These are phyloP conservation scores for Falco biarmicus DNA, from an alignment of 2,797 vertebrate species.

Conservation along the genomic window DNA sequence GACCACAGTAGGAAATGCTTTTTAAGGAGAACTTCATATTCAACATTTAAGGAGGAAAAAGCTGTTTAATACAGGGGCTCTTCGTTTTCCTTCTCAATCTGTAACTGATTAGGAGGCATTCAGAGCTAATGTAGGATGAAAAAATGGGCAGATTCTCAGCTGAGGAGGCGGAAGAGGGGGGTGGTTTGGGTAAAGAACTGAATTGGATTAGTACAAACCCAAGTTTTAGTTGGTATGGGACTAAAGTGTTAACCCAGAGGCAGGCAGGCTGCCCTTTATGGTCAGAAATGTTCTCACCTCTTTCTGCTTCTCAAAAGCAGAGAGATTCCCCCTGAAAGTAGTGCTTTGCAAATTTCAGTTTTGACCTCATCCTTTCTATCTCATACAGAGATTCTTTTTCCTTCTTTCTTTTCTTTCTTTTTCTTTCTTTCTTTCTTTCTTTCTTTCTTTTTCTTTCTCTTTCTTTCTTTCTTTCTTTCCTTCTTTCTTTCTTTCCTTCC, in stretches of 20 bases:
- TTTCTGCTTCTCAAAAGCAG: not conserved
- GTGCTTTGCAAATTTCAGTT: not conserved
- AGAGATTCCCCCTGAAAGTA: not conserved
- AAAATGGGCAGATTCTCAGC: not conserved
- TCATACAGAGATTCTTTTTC: not conserved
- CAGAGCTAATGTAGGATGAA: slow-evolving; percentile 48
- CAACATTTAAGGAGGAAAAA: slow-evolving; percentile 39
- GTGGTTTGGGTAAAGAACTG: not conserved
- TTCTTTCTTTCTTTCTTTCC: not conserved
- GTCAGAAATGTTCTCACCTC: not conserved
- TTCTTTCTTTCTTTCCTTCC: no score
- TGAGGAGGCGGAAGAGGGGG: not conserved
- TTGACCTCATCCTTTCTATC: not conserved
- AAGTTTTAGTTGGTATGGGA: slow-evolving; percentile 5
- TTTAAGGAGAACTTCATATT: slow-evolving; percentile 38
- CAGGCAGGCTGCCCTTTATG: not conserved
- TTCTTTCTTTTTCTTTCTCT: no score
- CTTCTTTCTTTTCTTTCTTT: no score
- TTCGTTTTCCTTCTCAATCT: slow-evolving; percentile 40
- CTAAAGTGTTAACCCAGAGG: slow-evolving; percentile 1
- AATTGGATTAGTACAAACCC: slow-evolving; percentile 22
- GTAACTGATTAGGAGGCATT: slow-evolving; percentile 57
- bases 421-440: no score
- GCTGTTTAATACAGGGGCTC: slow-evolving; percentile 14
- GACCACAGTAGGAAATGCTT: not conserved